These are phyloP conservation scores for Euzophera pinguis DNA, from an alignment of 2,888 invertebrate genomes.

Conservation along the genomic window DNA sequence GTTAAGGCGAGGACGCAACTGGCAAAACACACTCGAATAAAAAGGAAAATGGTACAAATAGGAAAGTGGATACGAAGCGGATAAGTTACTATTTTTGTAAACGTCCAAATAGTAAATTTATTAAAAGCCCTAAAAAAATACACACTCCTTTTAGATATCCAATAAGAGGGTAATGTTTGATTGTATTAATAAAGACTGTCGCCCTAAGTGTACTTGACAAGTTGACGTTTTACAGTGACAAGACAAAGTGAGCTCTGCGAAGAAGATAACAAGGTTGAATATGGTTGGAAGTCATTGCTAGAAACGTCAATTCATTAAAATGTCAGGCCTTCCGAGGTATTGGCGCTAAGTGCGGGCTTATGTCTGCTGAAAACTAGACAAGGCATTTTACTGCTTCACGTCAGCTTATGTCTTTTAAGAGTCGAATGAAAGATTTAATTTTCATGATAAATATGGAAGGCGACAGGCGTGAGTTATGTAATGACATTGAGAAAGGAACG, in stretches of 20 bases:
- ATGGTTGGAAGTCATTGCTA: neutral
- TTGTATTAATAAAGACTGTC: neutral
- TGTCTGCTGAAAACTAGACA: conserved; percentile 3
- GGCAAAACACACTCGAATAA: too few relatives aligned
- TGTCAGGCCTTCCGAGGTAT: neutral
- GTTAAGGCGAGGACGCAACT: too few relatives aligned
- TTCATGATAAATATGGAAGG: neutral
- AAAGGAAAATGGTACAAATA: too few relatives aligned
- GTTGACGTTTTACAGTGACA: neutral
- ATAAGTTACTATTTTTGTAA: too few relatives aligned
- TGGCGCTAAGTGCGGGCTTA: conserved; percentile 2
- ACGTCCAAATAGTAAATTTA: too few relatives aligned
- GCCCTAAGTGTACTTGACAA: neutral
- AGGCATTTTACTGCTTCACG: neutral
- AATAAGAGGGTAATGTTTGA: neutral
- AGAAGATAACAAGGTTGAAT: neutral
- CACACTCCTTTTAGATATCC: neutral
- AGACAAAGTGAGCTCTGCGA: neutral
- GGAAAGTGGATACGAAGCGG: too few relatives aligned
- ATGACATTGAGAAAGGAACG: too few relatives aligned
- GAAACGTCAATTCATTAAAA: conserved; percentile 9
- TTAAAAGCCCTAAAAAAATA: too few relatives aligned
- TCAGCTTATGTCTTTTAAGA: neutral
- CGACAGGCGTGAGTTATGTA: neutral
- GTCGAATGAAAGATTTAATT: neutral